Percentiles rank a stretch among this genome's conserved stretches.
Evolutionary conservation across 2,113 vertebrate genomes (phyloP).

Genomic region (Corythoichthys intestinalis): DNA sequence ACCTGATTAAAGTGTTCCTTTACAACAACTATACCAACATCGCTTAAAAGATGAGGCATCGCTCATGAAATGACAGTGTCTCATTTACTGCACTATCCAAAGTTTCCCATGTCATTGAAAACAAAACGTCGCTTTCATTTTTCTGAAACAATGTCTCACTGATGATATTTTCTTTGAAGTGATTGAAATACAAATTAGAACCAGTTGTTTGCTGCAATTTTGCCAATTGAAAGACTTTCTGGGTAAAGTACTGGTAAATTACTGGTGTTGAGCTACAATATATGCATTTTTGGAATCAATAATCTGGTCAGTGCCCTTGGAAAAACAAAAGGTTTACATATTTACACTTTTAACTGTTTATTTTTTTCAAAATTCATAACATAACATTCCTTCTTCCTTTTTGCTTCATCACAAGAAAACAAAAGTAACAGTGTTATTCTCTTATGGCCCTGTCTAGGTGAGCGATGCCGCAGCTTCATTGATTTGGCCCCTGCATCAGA

Average conservation of each 20-base stretch:
- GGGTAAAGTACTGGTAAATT: constrained; percentile 5
- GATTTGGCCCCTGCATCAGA: constrained; percentile 91
- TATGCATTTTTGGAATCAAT: background rate
- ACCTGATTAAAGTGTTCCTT: constrained; percentile 65
- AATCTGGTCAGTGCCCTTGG: background rate
- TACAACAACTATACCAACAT: constrained; percentile 47
- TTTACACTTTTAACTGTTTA: background rate
- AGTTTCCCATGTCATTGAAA: background rate
- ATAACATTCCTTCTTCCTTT: background rate
- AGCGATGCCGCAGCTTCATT: constrained; percentile 91
- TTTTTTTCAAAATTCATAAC: background rate
- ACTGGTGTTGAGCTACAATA: background rate
- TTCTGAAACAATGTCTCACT: background rate
- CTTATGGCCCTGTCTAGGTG: constrained; percentile 68
- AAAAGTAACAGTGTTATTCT: constrained; percentile 40
- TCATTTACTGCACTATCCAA: background rate
- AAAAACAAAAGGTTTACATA: background rate
- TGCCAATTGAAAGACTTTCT: constrained; percentile 19
- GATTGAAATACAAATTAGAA: constrained; percentile 4
- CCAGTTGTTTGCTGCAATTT: constrained; percentile 26
- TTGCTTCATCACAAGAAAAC: background rate
- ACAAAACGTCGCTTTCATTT: background rate
- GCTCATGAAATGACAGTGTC: background rate
- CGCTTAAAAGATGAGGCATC: constrained; percentile 23
- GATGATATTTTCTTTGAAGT: background rate